These are phyloP conservation scores for Trachelipus rathkii DNA, from an alignment of 1,140 invertebrate genomes.

Conservation along the genomic window DNA sequence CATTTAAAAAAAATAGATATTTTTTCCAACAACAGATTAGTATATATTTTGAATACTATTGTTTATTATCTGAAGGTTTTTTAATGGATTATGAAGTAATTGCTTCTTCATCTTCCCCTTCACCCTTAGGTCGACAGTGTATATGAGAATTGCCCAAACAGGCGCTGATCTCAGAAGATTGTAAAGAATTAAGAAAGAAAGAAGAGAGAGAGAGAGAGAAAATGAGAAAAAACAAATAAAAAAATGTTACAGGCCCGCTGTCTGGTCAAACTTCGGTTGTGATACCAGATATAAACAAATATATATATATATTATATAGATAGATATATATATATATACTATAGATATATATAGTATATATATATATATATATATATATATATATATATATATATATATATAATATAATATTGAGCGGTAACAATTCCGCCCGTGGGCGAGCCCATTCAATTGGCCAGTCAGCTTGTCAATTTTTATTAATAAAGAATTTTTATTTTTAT, in stretches of 20 bases:
- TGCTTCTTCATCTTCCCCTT: neutral
- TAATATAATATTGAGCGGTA: neutral
- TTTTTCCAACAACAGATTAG: too few species aligned
- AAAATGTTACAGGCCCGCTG: neutral
- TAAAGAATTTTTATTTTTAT: neutral
- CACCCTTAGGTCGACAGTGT: neutral
- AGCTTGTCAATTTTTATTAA: neutral
- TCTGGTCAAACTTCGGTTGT: conserved; percentile 3
- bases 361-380: too few species aligned
- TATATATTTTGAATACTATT: too few species aligned
- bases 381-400: too few species aligned
- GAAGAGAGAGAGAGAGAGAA: too few species aligned
- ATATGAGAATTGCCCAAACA: neutral
- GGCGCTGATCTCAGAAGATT: conserved; percentile 3
- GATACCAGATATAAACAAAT: neutral
- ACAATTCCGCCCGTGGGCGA: neutral
- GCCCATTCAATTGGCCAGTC: neutral
- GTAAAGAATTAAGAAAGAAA: neutral
- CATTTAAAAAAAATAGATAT: too few species aligned
- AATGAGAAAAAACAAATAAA: too few species aligned
- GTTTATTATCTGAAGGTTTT: neutral
- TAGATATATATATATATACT: too few species aligned
- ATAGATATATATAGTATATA: too few species aligned
- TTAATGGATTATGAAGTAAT: neutral
- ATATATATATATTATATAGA: too few species aligned